These are phyloP conservation scores for Nycticryphes semicollaris DNA, from an alignment of 2,113 vertebrate species.

Conservation along the genomic window DNA sequence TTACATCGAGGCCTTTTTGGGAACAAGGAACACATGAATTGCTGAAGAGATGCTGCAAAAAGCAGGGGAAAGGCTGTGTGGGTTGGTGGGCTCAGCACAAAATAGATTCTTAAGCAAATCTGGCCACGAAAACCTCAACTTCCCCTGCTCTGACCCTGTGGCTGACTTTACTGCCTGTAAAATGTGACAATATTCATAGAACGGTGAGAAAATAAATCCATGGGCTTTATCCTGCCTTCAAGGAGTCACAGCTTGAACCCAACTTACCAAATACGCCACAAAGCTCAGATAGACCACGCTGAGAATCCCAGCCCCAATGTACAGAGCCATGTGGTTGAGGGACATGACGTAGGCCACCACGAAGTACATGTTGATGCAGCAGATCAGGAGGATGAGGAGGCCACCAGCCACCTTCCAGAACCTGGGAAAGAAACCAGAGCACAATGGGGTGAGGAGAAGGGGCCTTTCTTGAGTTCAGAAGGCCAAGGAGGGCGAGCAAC, in stretches of 20 bases:
- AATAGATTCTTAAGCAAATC: neutral
- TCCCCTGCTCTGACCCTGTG: neutral
- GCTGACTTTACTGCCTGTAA: neutral
- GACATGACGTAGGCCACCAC: conserved; percentile 87
- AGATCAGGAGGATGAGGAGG: conserved; percentile 84
- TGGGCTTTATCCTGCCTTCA: neutral
- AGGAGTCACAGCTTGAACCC: fast-evolving
- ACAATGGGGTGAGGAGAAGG: fast-evolving
- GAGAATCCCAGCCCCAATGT: conserved; percentile 81
- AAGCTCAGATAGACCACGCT: conserved; percentile 87
- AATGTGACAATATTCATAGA: neutral
- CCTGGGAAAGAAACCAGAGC: conserved; percentile 56
- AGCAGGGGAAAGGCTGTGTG: neutral
- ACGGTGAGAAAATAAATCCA: fast-evolving
- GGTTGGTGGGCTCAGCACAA: neutral
- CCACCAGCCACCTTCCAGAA: conserved; percentile 88
- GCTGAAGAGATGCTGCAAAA: neutral
- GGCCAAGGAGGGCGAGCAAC: neutral
- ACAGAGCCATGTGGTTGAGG: conserved; percentile 80
- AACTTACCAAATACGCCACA: conserved; percentile 90
- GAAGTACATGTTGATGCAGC: conserved; percentile 94
- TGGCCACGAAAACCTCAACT: neutral
- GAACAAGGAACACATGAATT: neutral
- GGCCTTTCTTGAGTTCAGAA: fast-evolving
- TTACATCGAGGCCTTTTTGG: too few species aligned